Conservation (phyloP, 2,797 vertebrate genomes). For the Pipistrellus pipistrellus region DNA sequence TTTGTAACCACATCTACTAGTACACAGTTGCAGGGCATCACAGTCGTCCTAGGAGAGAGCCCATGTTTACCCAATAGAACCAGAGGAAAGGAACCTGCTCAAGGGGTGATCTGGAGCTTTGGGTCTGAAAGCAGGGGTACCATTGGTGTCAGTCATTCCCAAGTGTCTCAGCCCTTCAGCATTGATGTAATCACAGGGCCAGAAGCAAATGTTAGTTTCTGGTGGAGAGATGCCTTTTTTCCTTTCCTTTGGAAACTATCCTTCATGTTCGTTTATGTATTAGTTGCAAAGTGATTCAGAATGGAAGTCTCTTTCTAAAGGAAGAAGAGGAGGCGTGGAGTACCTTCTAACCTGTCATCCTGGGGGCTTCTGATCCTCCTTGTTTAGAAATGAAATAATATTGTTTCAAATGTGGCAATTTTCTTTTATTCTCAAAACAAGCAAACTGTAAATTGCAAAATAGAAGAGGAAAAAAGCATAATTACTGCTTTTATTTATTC, state of each 20-base stretch:
- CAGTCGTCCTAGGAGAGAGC: not conserved
- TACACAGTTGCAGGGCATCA: rapidly evolving
- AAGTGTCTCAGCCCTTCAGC: not conserved
- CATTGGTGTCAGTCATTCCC: not conserved
- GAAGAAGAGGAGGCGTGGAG: not conserved
- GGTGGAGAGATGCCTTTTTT: not conserved
- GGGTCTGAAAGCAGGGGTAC: not conserved
- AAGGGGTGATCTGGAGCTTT: rapidly evolving
- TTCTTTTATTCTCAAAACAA: slow-evolving; percentile 83
- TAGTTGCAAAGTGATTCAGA: not conserved
- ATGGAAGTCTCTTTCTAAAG: not conserved
- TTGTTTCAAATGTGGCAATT: slow-evolving; percentile 82
- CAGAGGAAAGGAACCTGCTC: not conserved
- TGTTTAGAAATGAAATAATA: slow-evolving; percentile 79
- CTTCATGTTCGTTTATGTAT: not conserved
- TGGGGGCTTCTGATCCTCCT: slow-evolving; percentile 21
- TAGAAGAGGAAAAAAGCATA: slow-evolving; percentile 85
- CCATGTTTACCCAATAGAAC: not conserved
- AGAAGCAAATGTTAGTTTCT: not conserved
- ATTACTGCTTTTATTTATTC: slow-evolving; percentile 88
- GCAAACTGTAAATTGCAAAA: slow-evolving; percentile 87
- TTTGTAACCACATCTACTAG: too few species aligned
- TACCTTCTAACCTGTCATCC: slow-evolving; percentile 44
- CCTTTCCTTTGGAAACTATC: not conserved
- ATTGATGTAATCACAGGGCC: not conserved